Conservation (phyloP, 2,888 invertebrate species). For the Parasteatoda lunata region DNA sequence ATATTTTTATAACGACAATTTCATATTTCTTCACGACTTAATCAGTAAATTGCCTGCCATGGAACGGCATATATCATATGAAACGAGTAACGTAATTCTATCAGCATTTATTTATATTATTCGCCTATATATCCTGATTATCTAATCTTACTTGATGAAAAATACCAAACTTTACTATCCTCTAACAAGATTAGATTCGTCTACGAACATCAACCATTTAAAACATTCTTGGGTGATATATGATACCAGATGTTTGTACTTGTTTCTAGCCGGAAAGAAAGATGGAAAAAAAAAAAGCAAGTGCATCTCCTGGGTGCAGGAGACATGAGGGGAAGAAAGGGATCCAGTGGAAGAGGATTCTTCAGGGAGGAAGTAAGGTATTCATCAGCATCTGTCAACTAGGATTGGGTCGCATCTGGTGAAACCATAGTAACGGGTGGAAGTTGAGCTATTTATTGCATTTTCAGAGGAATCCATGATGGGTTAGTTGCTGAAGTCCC, state of each 20-base stretch:
- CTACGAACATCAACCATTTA: not conserved
- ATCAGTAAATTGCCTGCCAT: not conserved
- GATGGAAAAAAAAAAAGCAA: not conserved
- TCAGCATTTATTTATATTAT: too few relatives aligned
- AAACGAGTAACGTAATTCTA: too few relatives aligned
- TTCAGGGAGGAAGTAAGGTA: slow-evolving; percentile 57
- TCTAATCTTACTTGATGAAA: not conserved
- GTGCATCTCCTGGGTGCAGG: not conserved
- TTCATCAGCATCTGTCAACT: slow-evolving; percentile 63
- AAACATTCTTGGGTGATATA: slow-evolving; percentile 36
- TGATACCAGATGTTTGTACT: slow-evolving; percentile 57
- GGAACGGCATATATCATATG: not conserved
- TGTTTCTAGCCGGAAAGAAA: slow-evolving; percentile 47
- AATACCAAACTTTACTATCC: not conserved
- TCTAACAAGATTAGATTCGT: not conserved
- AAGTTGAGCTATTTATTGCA: slow-evolving; percentile 13
- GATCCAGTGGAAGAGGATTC: not conserved
- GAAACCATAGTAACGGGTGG: slow-evolving; percentile 17
- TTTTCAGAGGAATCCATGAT: not conserved
- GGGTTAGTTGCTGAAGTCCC: slow-evolving; percentile 14
- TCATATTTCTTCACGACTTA: too few relatives aligned
- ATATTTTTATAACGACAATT: too few relatives aligned
- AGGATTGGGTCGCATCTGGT: slow-evolving; percentile 44
- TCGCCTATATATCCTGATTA: not conserved
- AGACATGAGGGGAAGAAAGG: not conserved